Evolutionary conservation across 2,797 vertebrate genomes (phyloP), one percentile per base, ranked within the genome.

Genomic region (Pygocentrus nattereri): DNA sequence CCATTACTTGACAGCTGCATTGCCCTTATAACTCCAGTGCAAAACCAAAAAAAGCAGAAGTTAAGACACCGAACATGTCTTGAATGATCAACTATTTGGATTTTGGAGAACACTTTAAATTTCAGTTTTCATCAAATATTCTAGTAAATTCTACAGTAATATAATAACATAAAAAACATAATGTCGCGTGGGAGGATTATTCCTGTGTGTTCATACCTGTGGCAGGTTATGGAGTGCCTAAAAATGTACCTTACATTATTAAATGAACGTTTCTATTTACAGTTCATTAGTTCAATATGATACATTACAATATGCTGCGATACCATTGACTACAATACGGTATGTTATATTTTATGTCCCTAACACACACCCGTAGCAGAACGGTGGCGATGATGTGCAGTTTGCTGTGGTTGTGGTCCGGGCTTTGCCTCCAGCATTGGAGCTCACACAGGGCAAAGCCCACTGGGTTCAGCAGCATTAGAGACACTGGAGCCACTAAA

Each of bases 401-500:
- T 87, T 96, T 98, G 93, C 94, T 97, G 84, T 93, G 95, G 76
- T 92, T 93, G 64, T 88, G 73, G 64, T 86, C 85, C 34, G 80
- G 90, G 89, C 80, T 58, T 80, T 96, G 95, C 90, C 88, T 97
- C 94, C 96, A 97, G 90, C 93, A 95, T 91, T 99, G 98, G 85
- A 99, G 96, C 94, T 99, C 98, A 91, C 98, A 99, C 77, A 99
- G 95, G 85, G 97, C 96, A 84, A 99, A 99, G 73, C 98, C 98
- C 70, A 99, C 91, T 5, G 98, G 98, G 87, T 99, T 99, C 88
- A 99, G 93, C 87, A 99, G 94, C 96, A 99, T 98, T 87, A 99
- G 96, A 85, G 98, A 99, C 84, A 99, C 95, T 1, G 98, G 98
- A 50, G 98, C 98, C 82, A 98, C 97, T 81, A 99, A 91, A 90